These are phyloP conservation scores for Deilephila porcellus DNA, from an alignment of 2,888 invertebrate species.

Conservation along the genomic window DNA sequence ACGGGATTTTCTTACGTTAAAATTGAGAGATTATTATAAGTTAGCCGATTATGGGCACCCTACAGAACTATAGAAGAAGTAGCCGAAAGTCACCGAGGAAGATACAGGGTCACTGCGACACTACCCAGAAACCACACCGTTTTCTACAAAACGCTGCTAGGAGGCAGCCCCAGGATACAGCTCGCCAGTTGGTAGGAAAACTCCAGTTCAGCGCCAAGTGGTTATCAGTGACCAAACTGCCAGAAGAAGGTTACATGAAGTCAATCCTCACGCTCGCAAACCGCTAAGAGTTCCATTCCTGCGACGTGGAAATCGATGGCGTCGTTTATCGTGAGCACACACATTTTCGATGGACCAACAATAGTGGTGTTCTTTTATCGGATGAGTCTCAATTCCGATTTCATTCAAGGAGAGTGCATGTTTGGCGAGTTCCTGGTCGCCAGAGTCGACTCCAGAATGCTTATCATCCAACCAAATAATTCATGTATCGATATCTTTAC, in stretches of 20 bases:
- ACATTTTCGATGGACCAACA: neutral
- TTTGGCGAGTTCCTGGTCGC: neutral
- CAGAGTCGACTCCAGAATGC: neutral
- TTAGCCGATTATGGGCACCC: neutral
- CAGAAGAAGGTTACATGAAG: neutral
- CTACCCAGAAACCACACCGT: neutral
- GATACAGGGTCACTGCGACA: no score
- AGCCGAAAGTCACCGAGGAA: neutral
- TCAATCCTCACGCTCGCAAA: neutral
- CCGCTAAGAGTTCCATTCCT: neutral
- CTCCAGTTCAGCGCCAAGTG: constrained; percentile 1
- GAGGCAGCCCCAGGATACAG: neutral
- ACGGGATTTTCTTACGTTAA: no score
- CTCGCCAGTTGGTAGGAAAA: neutral
- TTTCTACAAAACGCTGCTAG: neutral
- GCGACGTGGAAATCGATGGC: neutral
- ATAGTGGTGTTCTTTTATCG: neutral
- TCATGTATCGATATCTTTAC: constrained; percentile 8
- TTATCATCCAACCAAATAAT: neutral
- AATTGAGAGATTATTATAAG: no score
- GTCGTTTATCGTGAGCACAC: neutral
- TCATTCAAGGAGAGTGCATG: neutral
- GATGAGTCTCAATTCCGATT: neutral
- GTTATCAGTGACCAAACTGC: constrained; percentile 5
- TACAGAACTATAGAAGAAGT: neutral